Conservation (phyloP, 2,113 vertebrate species). For the Smithornis capensis region DNA sequence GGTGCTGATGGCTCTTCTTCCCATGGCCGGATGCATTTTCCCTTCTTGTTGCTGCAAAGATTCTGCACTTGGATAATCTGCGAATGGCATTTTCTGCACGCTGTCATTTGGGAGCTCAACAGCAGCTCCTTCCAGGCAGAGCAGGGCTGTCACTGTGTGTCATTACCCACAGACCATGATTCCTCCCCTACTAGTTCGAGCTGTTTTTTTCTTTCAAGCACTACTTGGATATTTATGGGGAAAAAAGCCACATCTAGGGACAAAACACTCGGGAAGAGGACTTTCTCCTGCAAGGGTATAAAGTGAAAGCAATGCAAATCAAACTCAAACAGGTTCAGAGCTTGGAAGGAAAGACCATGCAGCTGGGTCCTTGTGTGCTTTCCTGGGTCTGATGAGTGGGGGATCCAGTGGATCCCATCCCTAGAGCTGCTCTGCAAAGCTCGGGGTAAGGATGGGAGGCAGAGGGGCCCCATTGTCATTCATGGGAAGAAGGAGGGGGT, state of each 20-base stretch:
- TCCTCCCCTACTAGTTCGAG: constrained; percentile 22
- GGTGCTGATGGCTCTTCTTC: not conserved
- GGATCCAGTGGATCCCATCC: not conserved
- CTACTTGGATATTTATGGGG: constrained; percentile 31
- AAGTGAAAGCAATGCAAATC: not conserved
- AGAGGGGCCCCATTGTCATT: not conserved
- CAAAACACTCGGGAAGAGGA: not conserved
- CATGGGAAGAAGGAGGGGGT: not conserved
- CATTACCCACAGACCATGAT: constrained; percentile 50
- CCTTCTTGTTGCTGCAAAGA: not conserved
- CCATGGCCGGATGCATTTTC: not conserved
- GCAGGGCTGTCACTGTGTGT: constrained; percentile 43
- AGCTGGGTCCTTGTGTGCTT: not conserved
- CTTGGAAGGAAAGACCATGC: not conserved
- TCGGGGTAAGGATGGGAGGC: accelerated
- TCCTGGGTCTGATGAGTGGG: not conserved
- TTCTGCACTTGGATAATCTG: constrained; percentile 14
- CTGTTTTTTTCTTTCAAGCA: not conserved
- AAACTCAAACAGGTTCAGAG: not conserved
- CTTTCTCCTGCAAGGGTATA: not conserved
- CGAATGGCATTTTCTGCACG: not conserved
- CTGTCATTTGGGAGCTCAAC: constrained; percentile 25
- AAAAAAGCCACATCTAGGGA: not conserved
- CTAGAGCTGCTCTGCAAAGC: not conserved
- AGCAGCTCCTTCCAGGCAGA: constrained; percentile 45